Percentiles rank a stretch among this genome's conserved stretches.
Evolutionary conservation across 2,797 vertebrate species (phyloP).

Genomic region (Lutjanus argentimaculatus): DNA sequence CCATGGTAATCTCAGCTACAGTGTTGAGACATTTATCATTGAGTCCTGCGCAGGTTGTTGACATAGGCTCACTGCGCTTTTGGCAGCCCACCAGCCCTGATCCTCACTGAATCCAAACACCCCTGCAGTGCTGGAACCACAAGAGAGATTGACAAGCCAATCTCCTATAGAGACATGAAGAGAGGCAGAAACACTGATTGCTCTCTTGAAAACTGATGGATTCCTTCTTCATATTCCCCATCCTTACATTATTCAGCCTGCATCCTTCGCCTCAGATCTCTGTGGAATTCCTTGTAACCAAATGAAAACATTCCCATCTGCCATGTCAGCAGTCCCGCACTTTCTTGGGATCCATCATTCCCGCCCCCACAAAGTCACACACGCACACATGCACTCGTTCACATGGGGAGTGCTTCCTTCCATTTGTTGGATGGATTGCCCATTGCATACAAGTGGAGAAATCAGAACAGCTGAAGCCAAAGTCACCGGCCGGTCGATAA

Average conservation of each 20-base stretch:
- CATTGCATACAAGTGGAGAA: slow-evolving; percentile 51
- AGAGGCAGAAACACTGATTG: slow-evolving; percentile 52
- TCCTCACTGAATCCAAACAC: slow-evolving; percentile 55
- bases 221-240: slow-evolving; percentile 33
- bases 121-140: slow-evolving; percentile 36
- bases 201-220: slow-evolving; percentile 50
- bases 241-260: slow-evolving; percentile 55
- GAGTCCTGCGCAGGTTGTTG: slow-evolving; percentile 43
- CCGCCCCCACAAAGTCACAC: slow-evolving; percentile 59
- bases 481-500: slow-evolving; percentile 36
- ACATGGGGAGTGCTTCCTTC: slow-evolving; percentile 44
- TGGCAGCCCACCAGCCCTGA: slow-evolving; percentile 50
- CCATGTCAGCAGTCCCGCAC: slow-evolving; percentile 73
- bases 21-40: slow-evolving; percentile 23
- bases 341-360: slow-evolving; percentile 69
- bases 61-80: slow-evolving; percentile 39
- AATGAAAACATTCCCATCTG: slow-evolving; percentile 82
- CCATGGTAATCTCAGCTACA: slow-evolving; percentile 2
- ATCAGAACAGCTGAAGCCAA: slow-evolving; percentile 73
- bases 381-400: slow-evolving; percentile 34
- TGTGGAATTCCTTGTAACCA: slow-evolving; percentile 69
- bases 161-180: slow-evolving; percentile 29
- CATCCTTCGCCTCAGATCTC: slow-evolving; percentile 60
- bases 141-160: slow-evolving; percentile 62
- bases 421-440: slow-evolving; percentile 64